Evolutionary conservation across 2,888 invertebrate species (phyloP).

Genomic region (Apoda limacodes): DNA sequence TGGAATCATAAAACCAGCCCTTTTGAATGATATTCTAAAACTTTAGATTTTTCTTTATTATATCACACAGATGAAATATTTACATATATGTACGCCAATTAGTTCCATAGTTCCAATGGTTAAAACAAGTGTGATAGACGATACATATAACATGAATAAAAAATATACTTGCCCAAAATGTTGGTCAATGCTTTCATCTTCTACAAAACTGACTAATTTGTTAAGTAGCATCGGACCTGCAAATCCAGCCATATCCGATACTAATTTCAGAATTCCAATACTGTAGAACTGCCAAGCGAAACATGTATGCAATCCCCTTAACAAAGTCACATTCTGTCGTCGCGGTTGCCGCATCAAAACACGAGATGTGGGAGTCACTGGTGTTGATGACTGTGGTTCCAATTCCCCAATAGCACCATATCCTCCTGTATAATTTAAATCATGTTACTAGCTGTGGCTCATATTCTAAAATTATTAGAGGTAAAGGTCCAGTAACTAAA

Average conservation of each 20-base stretch:
- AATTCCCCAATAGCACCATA: slow-evolving; percentile 51
- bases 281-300: slow-evolving; percentile 87
- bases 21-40: too few species aligned
- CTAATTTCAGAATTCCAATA: slow-evolving; percentile 84
- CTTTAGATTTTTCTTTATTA: too few species aligned
- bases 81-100: too few species aligned
- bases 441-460: too few species aligned
- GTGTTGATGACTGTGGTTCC: slow-evolving; percentile 40
- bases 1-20: too few species aligned
- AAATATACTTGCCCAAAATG: slow-evolving; percentile 70
- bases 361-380: slow-evolving; percentile 48
- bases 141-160: too few species aligned
- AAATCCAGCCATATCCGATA: slow-evolving; percentile 87
- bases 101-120: too few species aligned
- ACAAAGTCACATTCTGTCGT: slow-evolving; percentile 65
- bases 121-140: too few species aligned
- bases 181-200: slow-evolving; percentile 75
- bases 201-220: slow-evolving; percentile 81
- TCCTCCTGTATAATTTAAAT: too few species aligned
- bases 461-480: too few species aligned
- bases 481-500: too few species aligned
- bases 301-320: slow-evolving; percentile 78
- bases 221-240: slow-evolving; percentile 91
- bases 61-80: too few species aligned
- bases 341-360: slow-evolving; percentile 39